Evolutionary conservation across 2,797 vertebrate species (phyloP), one percentile per base, ranked within the genome.

Genomic region (Heterohyrax brucei): DNA sequence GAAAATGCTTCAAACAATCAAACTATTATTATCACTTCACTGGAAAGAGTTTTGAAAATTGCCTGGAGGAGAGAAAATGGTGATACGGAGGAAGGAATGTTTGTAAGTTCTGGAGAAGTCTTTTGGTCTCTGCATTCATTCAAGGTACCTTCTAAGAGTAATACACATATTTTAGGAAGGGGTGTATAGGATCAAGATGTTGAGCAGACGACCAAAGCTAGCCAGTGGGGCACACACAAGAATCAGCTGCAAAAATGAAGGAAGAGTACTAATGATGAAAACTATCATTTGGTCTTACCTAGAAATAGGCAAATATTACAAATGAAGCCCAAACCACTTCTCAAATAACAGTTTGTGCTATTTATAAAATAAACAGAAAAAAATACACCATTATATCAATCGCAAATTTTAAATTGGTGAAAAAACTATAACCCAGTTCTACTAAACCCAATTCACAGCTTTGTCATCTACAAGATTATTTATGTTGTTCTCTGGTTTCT

Each of bases 1-100:
- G 79, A 59, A 88, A 88, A 90, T 62, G 48, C 4, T 33, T 13
- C 30, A 33, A 72, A 89, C 59, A 68, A 28, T 61, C n/a, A n/a
- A 84, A 96, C 53, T 85, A 56, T 62, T 24, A 46, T n/a, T 28
- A 72, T 61, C 39, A 16, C 30, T n/a, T 94, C 48, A 73, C 7
- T 33, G 46, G 72, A 94, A 75, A 73, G 62, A 87, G 79, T 80
- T 50, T 84, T 39, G 81, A 80, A 90, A 92, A 53, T 59, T 33
- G 53, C 44, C 3, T 46, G 8, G 53, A 90, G 64, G 44, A 46
- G n/a, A 92, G 39, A 72, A 24, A 24, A 77, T 56, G 53, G 48
- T 39, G 21, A 75, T 16, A 13, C 9, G 28, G 14, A 14, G 12
- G n/a, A 61, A 84, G 77, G 26, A 80, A 80, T 30, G 48, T 48